phyloP scores from a whole-genome alignment of 2,797 vertebrate genomes.

The Chrysolophus pictus region DNA sequence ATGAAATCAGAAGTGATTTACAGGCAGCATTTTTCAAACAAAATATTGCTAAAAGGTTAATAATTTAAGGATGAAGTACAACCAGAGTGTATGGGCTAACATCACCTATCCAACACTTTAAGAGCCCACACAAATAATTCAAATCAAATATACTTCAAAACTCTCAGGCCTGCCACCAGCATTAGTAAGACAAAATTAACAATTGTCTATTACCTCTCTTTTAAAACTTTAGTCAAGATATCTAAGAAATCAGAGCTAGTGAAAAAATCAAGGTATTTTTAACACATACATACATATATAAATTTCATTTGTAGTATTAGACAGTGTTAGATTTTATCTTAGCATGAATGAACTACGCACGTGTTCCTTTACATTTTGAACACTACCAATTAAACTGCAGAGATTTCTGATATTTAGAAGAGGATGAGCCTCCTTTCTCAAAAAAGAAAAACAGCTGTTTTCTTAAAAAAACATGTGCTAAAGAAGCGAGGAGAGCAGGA shows the following conservation, averaged over 20 bases:
- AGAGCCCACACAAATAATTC: not conserved
- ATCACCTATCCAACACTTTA: not conserved
- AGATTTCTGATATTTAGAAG: conserved; percentile 19
- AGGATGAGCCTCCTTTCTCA: conserved; percentile 18
- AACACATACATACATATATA: not conserved
- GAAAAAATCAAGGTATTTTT: not conserved
- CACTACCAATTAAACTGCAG: not conserved
- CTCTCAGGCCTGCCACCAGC: not conserved
- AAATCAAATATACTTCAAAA: not conserved
- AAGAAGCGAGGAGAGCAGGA: conserved; percentile 47
- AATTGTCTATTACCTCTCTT: not conserved
- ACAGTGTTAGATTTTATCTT: not conserved
- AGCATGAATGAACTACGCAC: not conserved
- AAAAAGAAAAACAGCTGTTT: conserved; percentile 76
- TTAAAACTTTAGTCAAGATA: not conserved
- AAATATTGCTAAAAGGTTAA: conserved; percentile 1
- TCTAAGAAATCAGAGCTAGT: not conserved
- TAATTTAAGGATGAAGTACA: not conserved
- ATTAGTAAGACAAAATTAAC: not conserved
- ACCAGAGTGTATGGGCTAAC: not conserved
- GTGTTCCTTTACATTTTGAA: not conserved
- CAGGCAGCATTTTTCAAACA: not conserved
- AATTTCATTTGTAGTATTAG: not conserved
- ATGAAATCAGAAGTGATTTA: conserved; percentile 29
- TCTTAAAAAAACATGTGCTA: conserved; percentile 73